Base-by-base conservation (phyloP, 1,140 invertebrate genomes). In the Aricia agestis region DNA sequence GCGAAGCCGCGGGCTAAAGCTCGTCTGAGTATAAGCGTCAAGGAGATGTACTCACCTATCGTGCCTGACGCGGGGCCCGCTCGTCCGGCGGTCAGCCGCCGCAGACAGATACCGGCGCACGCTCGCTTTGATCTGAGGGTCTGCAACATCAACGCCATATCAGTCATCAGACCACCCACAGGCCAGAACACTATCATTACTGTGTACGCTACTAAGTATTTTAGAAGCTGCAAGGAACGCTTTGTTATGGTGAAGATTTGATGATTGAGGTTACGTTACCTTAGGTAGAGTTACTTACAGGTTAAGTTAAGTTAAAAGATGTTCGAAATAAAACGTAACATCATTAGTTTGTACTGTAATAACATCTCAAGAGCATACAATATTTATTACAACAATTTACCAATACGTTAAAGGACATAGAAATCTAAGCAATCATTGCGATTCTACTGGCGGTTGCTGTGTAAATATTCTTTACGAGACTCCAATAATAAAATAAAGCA, bases 101-200 rank as follows among this genome's bases (percentile, higher is more conserved):
- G 92, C 84, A 72, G 95, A 94, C 74, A 97, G 86, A 82, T 96
- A 95, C 72, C 95, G 94, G 76, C 95, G 93, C 69, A 97, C 95
- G 80, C 95, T 95, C 67, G 95, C 95, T 92, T 97, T 97, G 82
- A 97, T 94, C 79, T 95, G 94, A 68, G 96, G 96, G 94, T 97
- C 97, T 97, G 89, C 66, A 89, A 89, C 75, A 78, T 66, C 63
- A 72, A 36, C 36, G 9, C 70, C 72, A 76, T 52, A 68, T 67
- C 75, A 76, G 67, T 74, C 76, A 74, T 74, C 70, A 70, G 36
- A 1, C 7, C 6, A 15, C 45, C 6, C 7, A 52, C 25, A 1
- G 3, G 1, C 25, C 25, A 25, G 1, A 25, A 25, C 25, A 25
- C 45, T 52, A 4, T 9, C 10, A 52, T 11, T 13, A 52, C 45